Base-by-base conservation (phyloP, 2,113 vertebrate genomes). In the Ifrita kowaldi region DNA sequence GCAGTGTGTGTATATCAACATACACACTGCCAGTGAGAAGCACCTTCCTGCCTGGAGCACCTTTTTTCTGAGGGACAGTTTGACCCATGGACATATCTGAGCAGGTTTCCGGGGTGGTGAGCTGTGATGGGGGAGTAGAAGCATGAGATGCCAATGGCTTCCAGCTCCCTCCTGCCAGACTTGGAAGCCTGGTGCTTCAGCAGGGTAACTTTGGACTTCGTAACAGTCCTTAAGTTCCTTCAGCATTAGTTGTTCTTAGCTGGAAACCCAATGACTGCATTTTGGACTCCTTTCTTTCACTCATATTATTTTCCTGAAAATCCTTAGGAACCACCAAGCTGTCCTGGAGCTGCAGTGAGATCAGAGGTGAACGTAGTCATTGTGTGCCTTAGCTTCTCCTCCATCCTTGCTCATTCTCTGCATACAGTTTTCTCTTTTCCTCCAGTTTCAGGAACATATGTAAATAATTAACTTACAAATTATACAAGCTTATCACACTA, bases 401-500 rank as follows among this genome's bases (percentile, higher is more conserved):
- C 47, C 7, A 6, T 89, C 44, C 46, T 73, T 63, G 35, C 35
- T 92, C 0, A 2, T 74, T 95, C 68, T 17, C 44, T 92, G 73
- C 18, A n/a, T 50, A 56, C 14, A 10, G 47, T 81, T 91, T 90
- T 94, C 57, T 84, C 50, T 96, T 94, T 84, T 71, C 26, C 35
- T 95, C 32, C 57, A 57, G 79, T 95, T 96, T 93, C 64, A 90
- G 60, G 89, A 96, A 90, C 96, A 96, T 95, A 96, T 93, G 96
- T 96, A 97, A 97, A 97, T 96, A 95, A 95, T 96, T 97, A 96
- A 93, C 94, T 93, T 95, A 95, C 89, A 96, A 96, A 96, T 97
- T 95, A 93, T 84, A 84, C 79, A 89, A 83, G 83, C 92, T 96
- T 96, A 96, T 93, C 64, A 75, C 83, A 60, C 83, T 84, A 14